Evolutionary conservation across 2,113 vertebrate species (phyloP).

Genomic region (Motacilla tschutschensis): DNA sequence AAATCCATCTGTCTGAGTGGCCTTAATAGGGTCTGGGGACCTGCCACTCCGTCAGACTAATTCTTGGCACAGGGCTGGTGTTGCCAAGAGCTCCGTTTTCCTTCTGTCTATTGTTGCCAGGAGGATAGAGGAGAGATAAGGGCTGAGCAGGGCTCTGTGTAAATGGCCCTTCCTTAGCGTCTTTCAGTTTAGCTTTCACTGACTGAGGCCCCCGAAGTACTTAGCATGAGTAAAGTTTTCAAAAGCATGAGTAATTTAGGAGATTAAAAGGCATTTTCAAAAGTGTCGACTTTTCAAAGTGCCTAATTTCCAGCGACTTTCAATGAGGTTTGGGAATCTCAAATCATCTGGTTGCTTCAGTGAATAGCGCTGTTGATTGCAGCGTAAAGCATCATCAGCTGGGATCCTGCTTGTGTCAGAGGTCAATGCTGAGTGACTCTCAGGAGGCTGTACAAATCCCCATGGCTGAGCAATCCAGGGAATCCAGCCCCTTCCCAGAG

Average conservation of each 20-base stretch:
- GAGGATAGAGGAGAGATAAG: slow-evolving; percentile 26
- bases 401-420: slow-evolving; percentile 15
- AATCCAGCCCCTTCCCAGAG: background rate
- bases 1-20: background rate
- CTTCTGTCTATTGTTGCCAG: background rate
- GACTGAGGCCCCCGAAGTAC: slow-evolving; percentile 5
- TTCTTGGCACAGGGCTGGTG: slow-evolving; percentile 27
- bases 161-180: background rate
- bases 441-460: background rate
- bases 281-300: slow-evolving; percentile 23
- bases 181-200: slow-evolving; percentile 22
- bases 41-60: background rate
- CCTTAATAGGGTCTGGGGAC: background rate
- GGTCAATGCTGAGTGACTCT: background rate
- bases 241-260: slow-evolving; percentile 37
- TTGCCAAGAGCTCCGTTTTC: slow-evolving; percentile 1
- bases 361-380: slow-evolving; percentile 24
- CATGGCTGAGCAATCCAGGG: background rate
- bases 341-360: background rate
- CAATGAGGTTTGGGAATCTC: slow-evolving; percentile 3
- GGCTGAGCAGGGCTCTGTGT: background rate
- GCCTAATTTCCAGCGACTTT: slow-evolving; percentile 24
- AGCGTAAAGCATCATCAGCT: background rate
- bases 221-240: slow-evolving; percentile 43
- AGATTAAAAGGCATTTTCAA: slow-evolving; percentile 46